Evolutionary conservation across 92 coral and sea anemone species (phyloP).

Genomic region (Chrysogorgia sp.): DNA sequence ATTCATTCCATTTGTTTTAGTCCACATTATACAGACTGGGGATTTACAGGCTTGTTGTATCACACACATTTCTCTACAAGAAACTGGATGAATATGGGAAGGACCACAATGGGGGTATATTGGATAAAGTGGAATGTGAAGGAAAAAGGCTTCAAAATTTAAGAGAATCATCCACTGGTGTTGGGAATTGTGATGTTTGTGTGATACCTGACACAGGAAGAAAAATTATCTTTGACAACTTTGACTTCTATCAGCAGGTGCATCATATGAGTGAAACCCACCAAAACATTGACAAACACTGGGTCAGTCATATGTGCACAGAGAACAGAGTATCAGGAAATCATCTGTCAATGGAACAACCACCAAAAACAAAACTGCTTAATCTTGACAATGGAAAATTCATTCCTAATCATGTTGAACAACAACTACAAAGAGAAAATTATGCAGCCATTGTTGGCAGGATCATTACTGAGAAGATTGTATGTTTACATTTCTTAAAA

Average conservation of each 20-base stretch:
- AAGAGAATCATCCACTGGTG: background rate
- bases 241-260: slow-evolving; percentile 63
- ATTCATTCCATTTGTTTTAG: background rate
- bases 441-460: slow-evolving; percentile 45
- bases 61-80: slow-evolving; percentile 67
- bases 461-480: slow-evolving; percentile 53
- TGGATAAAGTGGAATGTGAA: slow-evolving; percentile 60
- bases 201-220: slow-evolving; percentile 26
- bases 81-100: slow-evolving; percentile 76
- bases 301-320: slow-evolving; percentile 56
- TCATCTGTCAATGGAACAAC: slow-evolving; percentile 44
- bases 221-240: slow-evolving; percentile 68
- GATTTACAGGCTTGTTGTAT: slow-evolving; percentile 52
- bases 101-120: slow-evolving; percentile 47
- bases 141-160: slow-evolving; percentile 52
- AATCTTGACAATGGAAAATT: slow-evolving; percentile 62
- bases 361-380: slow-evolving; percentile 36
- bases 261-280: slow-evolving; percentile 62
- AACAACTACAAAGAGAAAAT: slow-evolving; percentile 64
- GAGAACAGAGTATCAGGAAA: slow-evolving; percentile 67
- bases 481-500: slow-evolving; percentile 52
- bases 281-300: slow-evolving; percentile 65
- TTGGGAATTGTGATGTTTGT: background rate
- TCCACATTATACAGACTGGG: background rate
- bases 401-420: slow-evolving; percentile 54